Evolutionary conservation across 2,888 invertebrate genomes (phyloP).

Genomic region (Atethmia centrago): DNA sequence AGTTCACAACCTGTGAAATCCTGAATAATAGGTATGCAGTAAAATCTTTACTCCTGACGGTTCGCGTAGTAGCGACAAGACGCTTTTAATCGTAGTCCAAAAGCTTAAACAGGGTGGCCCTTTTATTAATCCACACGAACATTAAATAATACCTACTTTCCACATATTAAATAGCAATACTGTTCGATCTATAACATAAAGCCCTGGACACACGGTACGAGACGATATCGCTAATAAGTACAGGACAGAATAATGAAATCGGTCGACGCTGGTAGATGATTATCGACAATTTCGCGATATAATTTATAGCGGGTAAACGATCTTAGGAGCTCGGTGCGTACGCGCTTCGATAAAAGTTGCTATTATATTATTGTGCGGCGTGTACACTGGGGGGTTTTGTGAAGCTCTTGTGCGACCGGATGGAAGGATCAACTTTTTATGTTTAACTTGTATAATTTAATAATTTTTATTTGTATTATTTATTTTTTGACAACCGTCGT

Average conservation of each 20-base stretch:
- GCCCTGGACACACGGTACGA: constrained; percentile 50
- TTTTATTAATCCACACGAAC: background rate
- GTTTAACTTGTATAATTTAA: background rate
- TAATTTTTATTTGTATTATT: background rate
- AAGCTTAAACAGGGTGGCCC: background rate
- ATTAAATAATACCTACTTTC: constrained; percentile 39
- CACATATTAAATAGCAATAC: constrained; percentile 30
- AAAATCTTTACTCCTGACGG: background rate
- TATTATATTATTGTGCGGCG: constrained; percentile 76
- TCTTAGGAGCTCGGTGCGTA: constrained; percentile 78
- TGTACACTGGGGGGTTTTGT: constrained; percentile 65
- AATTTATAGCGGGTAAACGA: constrained; percentile 82
- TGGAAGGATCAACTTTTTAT: background rate
- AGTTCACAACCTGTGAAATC: background rate
- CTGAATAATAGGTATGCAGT: background rate
- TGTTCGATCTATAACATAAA: constrained; percentile 43
- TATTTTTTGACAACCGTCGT: background rate
- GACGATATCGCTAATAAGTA: constrained; percentile 75
- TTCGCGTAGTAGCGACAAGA: background rate
- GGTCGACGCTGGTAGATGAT: constrained; percentile 78
- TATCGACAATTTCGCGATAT: constrained; percentile 83
- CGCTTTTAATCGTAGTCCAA: background rate
- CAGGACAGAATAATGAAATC: constrained; percentile 80
- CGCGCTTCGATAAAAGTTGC: constrained; percentile 81
- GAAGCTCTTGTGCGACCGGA: background rate